A percentile compares a stretch with the other conserved stretches of the same genome.
Conservation (phyloP, 53 echinoderm and acorn worm genomes). For the Holothuria scabra region DNA sequence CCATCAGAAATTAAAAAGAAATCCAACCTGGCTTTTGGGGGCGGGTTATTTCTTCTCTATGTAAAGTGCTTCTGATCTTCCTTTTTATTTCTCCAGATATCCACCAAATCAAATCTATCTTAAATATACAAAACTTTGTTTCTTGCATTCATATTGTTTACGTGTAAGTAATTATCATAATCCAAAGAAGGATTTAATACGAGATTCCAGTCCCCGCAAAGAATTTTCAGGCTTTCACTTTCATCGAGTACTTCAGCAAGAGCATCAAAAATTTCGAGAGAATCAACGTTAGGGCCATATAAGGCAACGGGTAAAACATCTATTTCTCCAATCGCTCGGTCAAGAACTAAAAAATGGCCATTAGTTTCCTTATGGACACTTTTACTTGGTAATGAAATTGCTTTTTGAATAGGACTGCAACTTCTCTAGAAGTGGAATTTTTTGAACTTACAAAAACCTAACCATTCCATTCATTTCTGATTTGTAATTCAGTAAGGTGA, state of each 20-base stretch:
- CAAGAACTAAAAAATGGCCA: neutral
- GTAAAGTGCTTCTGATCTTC: no score
- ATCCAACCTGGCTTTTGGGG: neutral
- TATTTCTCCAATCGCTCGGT: neutral
- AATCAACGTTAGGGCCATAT: neutral
- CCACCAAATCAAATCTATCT: conserved; percentile 3
- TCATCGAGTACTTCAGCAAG: neutral
- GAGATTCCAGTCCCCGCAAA: no score
- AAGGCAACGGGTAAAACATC: neutral
- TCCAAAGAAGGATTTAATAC: no score
- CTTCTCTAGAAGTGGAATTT: no score
- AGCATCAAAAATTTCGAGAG: neutral
- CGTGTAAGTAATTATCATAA: no score
- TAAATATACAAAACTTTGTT: neutral
- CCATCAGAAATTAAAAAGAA: conserved; percentile 6
- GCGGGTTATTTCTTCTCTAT: neutral
- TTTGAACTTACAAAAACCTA: no score
- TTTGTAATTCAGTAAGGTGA: neutral
- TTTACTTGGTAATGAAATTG: no score
- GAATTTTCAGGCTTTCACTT: neutral
- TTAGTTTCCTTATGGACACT: neutral
- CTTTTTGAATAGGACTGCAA: no score
- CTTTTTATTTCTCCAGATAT: conserved; percentile 12
- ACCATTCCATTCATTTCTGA: no score
- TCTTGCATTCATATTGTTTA: neutral